These are phyloP conservation scores for Synanthedon andrenaeformis DNA, from an alignment of 2,888 invertebrate species.

Conservation along the genomic window DNA sequence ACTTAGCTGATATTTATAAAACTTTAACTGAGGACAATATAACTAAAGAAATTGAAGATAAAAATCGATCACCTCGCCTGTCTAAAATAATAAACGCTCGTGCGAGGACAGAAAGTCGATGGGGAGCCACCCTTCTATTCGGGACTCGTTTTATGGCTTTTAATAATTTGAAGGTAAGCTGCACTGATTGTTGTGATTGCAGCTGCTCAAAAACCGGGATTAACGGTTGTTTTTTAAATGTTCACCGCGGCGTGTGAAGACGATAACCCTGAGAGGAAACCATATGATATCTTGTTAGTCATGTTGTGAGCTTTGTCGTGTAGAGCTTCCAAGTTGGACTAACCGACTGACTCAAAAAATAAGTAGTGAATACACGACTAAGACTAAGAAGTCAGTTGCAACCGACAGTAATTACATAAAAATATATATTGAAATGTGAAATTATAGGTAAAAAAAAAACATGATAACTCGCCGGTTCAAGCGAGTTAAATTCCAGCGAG, in stretches of 20 bases:
- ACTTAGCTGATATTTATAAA: no score
- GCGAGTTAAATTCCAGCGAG: no score
- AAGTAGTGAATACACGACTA: no score
- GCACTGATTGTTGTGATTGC: conserved; percentile 59
- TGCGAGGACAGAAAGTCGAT: conserved; percentile 52
- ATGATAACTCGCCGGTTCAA: no score
- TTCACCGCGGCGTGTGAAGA: conserved; percentile 22
- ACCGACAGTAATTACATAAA: no score
- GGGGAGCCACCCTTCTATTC: conserved; percentile 58
- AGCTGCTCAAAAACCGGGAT: conserved; percentile 57
- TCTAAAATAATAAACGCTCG: conserved; percentile 52
- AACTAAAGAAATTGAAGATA: conserved; percentile 14
- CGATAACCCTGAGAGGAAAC: neutral
- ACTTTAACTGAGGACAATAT: no score
- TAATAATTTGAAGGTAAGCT: conserved; percentile 65
- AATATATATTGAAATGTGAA: no score
- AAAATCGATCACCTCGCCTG: conserved; percentile 54
- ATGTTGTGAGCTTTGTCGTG: neutral
- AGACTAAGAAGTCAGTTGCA: no score
- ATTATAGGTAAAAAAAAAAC: no score
- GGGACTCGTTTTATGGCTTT: conserved; percentile 67
- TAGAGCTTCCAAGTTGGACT: no score
- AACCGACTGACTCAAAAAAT: no score
- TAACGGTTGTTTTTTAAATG: conserved; percentile 38
- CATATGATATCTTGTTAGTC: no score